Evolutionary conservation across 2,113 vertebrate species (phyloP).

Genomic region (Mesocricetus auratus): DNA sequence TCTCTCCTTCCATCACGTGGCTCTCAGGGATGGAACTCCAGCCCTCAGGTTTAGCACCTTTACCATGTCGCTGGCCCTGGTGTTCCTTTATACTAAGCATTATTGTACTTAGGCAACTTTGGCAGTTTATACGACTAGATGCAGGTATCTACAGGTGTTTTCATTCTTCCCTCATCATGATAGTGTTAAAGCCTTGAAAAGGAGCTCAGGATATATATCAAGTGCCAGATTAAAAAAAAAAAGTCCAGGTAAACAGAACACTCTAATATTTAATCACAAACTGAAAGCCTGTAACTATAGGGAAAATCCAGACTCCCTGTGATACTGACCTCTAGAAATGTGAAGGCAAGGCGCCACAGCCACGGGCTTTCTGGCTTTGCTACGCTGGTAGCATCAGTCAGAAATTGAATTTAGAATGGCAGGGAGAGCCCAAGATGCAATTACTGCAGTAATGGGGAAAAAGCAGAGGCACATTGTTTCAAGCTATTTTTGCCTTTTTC

Average conservation of each 20-base stretch:
- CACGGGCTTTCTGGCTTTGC: background rate
- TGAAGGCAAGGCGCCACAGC: background rate
- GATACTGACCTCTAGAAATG: conserved; percentile 29
- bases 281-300: background rate
- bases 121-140: conserved; percentile 9
- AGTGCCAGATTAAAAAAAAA: background rate
- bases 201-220: background rate
- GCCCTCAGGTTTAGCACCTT: no score
- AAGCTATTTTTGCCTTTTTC: conserved; percentile 33
- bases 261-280: background rate
- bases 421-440: background rate
- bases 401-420: background rate
- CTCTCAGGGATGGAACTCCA: background rate
- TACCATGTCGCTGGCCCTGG: background rate
- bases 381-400: background rate
- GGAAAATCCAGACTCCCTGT: background rate
- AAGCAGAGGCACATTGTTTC: background rate
- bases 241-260: background rate
- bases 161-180: background rate
- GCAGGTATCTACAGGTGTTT: background rate
- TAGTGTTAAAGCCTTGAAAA: background rate
- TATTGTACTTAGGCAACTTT: conserved; percentile 21
- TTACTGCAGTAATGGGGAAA: background rate
- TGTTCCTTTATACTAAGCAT: conserved; percentile 24
- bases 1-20: background rate